Conservation (phyloP, 1,140 invertebrate genomes). For the Carcinoscorpius rotundicauda region DNA sequence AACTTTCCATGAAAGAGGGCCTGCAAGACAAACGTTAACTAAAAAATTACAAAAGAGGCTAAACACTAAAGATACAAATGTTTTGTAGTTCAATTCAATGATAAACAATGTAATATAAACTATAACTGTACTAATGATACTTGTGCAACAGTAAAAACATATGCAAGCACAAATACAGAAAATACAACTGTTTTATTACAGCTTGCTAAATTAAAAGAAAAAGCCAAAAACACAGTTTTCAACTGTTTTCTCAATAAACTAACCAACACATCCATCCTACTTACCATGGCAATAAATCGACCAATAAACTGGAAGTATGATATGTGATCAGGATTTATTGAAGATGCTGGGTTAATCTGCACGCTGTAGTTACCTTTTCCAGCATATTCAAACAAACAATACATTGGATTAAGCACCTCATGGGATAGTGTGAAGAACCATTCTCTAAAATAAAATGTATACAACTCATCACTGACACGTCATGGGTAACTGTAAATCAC, state of each 20-base stretch:
- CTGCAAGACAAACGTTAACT: slow-evolving; percentile 8
- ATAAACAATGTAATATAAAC: slow-evolving; percentile 8
- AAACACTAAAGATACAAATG: too few relatives aligned
- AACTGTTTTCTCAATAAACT: too few relatives aligned
- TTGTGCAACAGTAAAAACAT: too few relatives aligned
- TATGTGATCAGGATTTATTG: slow-evolving; percentile 98
- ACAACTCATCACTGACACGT: too few relatives aligned
- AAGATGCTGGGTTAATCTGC: slow-evolving; percentile 98
- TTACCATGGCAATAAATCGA: slow-evolving; percentile 95
- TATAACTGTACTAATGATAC: slow-evolving; percentile 30
- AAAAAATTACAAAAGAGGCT: neutral
- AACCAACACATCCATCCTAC: too few relatives aligned
- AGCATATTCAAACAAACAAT: slow-evolving; percentile 98
- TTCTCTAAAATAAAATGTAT: slow-evolving; percentile 44
- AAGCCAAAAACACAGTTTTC: too few relatives aligned
- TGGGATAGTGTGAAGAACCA: slow-evolving; percentile 99
- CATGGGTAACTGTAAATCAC: too few relatives aligned
- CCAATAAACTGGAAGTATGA: slow-evolving; percentile 99
- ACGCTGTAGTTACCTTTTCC: slow-evolving; percentile 98
- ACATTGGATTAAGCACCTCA: slow-evolving; percentile 99
- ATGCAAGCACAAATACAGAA: too few relatives aligned
- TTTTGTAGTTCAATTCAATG: too few relatives aligned
- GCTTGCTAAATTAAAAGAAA: too few relatives aligned
- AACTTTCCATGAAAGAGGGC: neutral
- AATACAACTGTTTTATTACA: too few relatives aligned